Conservation (phyloP, 2,113 vertebrate genomes). For the Anhinga anhinga region DNA sequence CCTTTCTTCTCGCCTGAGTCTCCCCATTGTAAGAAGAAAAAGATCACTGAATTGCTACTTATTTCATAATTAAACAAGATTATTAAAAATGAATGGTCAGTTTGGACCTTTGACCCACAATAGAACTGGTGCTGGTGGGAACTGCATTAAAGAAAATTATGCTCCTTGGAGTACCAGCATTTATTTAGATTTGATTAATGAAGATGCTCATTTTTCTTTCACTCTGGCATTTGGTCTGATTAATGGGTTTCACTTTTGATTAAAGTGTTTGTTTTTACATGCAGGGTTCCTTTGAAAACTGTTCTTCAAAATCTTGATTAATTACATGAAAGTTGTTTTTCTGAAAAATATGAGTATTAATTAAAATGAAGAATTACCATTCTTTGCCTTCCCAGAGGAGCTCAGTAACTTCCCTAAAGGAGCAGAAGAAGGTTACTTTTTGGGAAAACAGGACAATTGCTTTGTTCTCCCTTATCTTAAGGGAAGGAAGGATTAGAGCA, state of each 20-base stretch:
- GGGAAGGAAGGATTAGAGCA: background rate
- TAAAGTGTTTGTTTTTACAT: slow-evolving; percentile 27
- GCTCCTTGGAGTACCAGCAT: background rate
- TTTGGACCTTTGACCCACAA: background rate
- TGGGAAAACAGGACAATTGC: background rate
- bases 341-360: background rate
- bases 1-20: background rate
- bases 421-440: background rate
- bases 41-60: background rate
- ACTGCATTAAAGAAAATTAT: background rate
- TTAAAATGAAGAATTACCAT: background rate
- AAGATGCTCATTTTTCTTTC: background rate
- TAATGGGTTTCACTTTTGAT: background rate
- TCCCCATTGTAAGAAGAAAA: background rate
- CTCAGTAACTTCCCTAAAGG: background rate
- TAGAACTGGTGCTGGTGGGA: background rate
- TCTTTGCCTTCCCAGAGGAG: background rate
- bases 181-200: slow-evolving; percentile 25
- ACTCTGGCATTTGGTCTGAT: background rate
- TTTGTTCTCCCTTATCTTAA: background rate
- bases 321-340: background rate
- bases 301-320: slow-evolving; percentile 3
- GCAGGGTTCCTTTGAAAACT: background rate
- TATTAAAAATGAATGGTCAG: slow-evolving; percentile 1
- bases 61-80: background rate